Evolutionary conservation across 2,113 vertebrate genomes (phyloP).

Genomic region (Capricornis sumatraensis): DNA sequence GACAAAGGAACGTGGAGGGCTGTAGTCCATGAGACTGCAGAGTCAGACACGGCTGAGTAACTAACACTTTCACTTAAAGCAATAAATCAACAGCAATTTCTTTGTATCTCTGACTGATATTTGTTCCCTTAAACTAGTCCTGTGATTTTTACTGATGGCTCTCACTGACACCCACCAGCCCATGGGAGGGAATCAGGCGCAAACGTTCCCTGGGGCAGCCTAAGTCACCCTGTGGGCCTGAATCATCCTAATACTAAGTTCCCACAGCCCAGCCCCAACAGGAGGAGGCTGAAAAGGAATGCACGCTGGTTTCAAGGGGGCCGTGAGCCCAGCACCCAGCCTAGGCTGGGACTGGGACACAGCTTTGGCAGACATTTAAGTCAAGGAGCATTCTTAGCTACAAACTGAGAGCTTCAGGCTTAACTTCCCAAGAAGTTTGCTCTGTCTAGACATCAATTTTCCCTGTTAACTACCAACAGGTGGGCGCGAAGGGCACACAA

Average conservation of each 20-base stretch:
- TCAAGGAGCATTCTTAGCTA: neutral
- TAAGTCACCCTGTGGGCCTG: accelerated
- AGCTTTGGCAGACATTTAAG: neutral
- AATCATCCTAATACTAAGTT: neutral
- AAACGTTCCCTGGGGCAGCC: neutral
- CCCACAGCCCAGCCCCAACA: accelerated
- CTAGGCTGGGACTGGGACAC: neutral
- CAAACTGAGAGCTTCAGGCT: neutral
- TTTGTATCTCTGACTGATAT: neutral
- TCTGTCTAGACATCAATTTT: neutral
- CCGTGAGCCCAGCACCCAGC: neutral
- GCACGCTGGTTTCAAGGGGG: accelerated
- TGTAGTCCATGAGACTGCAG: neutral
- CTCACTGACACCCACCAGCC: neutral
- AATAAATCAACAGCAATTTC: neutral
- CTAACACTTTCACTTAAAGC: neutral
- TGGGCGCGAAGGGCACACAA: neutral
- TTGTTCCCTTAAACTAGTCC: neutral
- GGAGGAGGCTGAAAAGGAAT: neutral
- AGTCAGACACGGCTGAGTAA: neutral
- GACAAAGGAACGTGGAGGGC: neutral
- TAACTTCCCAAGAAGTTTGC: neutral
- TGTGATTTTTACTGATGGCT: neutral
- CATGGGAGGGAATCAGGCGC: neutral
- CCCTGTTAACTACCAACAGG: neutral